Evolutionary conservation across 2,797 vertebrate species (phyloP), one percentile per base, ranked within the genome.

Genomic region (Myoxocephalus aenaeus): DNA sequence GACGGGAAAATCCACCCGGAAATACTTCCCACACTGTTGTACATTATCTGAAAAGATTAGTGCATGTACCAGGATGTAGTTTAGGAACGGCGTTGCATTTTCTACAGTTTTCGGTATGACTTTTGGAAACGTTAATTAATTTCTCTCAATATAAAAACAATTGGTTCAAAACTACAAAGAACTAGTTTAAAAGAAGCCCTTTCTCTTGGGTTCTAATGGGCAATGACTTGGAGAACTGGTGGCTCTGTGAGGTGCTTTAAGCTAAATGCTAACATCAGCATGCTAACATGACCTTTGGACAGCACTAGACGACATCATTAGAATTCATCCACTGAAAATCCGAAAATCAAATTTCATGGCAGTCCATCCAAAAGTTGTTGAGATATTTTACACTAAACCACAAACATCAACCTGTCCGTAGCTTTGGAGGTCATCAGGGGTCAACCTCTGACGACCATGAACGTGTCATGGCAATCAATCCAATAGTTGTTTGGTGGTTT

Each of bases 1-100:
- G 13, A 63, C 51, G 69, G 59, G 34, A 78, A 63, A 72, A 76
- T 62, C 62, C 70, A 87, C 68, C 69, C 72, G 51, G 50, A 82
- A 82, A 81, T 50, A 78, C 74, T 77, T 32, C 10, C 2, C 17
- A 79, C 71, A 77, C 65, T 17, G 59, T 68, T n/a, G 17, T 22
- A 65, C 22, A 25, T 76, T 2, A 29, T 29, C 18, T 22, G 25
- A 44, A n/a, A 32, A n/a, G 22, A 38, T 54, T 17, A 48, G 15
- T 54, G 54, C 34, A 17, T 40, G 7, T 7, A 12, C 29, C 44
- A 10, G 14, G 27, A 38, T 29, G 20, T 38, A 7, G 48, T 20
- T 38, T 27, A 25, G 11, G 32, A 10, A 53, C 27, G 1, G 44
- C 5, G 13, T 53, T 12, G 36, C 4, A 38, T 59, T 66, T 44